phyloP scores from a whole-genome alignment of 2,797 vertebrate genomes.

The Columba guinea region DNA sequence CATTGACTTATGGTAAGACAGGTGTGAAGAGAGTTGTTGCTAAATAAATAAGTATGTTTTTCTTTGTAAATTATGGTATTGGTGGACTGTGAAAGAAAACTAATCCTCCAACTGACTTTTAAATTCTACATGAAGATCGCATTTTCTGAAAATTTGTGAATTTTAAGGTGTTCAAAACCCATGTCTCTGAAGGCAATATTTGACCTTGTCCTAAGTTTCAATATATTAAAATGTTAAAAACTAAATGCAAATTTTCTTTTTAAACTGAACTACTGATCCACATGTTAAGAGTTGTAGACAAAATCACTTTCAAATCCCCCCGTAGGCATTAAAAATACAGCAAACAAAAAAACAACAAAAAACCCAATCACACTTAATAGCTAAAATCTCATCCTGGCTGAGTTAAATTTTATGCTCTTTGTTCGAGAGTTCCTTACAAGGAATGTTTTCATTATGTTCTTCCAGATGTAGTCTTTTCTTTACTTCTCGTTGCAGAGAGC shows the following conservation, averaged over 20 bases:
- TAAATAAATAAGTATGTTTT: background rate
- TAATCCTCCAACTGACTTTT: background rate
- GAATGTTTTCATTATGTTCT: background rate
- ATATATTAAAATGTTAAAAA: background rate
- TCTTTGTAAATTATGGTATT: background rate
- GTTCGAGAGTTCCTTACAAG: background rate
- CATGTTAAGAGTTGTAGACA: background rate
- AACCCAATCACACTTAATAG: background rate
- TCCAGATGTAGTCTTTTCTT: constrained; percentile 11
- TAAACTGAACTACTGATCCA: background rate
- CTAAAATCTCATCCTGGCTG: background rate
- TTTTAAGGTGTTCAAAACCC: background rate
- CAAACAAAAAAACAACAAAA: too few species aligned
- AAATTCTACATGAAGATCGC: rapidly evolving
- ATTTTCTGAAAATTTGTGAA: background rate
- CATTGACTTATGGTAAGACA: background rate
- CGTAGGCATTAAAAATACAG: background rate
- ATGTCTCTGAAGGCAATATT: background rate
- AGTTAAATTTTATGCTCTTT: background rate
- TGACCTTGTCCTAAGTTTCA: background rate
- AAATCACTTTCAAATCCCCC: background rate
- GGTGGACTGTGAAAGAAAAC: background rate
- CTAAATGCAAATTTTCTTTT: background rate
- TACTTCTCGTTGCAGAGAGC: background rate
- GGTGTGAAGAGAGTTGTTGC: background rate